A percentile compares a stretch with the other conserved stretches of the same genome.
phyloP scores from a whole-genome alignment of 2,113 vertebrate species.

The Rallus limicola region DNA sequence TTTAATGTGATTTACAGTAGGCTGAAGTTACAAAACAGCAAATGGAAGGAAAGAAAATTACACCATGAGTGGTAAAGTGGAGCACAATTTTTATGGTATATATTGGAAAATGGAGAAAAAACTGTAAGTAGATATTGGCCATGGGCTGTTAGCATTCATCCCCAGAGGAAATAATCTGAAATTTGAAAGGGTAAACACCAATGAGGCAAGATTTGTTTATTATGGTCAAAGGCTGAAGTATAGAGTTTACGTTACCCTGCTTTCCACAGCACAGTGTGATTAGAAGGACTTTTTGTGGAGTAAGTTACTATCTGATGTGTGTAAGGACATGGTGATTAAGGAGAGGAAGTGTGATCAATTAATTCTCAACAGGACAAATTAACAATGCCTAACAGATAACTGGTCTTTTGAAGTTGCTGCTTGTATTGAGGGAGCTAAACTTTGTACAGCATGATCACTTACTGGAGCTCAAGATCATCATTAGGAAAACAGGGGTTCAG shows the following conservation, averaged over 20 bases:
- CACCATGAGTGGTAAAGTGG: neutral
- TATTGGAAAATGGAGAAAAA: slow-evolving; percentile 1
- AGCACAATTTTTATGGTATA: neutral
- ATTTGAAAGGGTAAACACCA: neutral
- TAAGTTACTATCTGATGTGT: neutral
- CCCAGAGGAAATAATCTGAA: neutral
- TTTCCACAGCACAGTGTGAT: neutral
- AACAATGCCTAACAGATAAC: neutral
- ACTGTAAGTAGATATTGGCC: neutral
- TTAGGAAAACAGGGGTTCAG: neutral
- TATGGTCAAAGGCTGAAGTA: neutral
- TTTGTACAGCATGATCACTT: fast-evolving
- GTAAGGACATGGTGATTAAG: neutral
- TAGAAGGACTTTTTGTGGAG: neutral
- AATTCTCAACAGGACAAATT: neutral
- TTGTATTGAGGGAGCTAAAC: neutral
- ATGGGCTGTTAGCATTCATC: neutral
- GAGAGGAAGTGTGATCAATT: neutral
- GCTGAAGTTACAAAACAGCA: slow-evolving; percentile 19
- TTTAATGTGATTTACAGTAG: slow-evolving; percentile 65
- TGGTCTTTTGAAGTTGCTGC: neutral
- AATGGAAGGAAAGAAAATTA: slow-evolving; percentile 45
- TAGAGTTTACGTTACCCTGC: neutral
- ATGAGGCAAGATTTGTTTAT: neutral
- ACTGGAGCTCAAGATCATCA: neutral